phyloP scores from a whole-genome alignment of 2,113 vertebrate species.

The Bos taurus region ARS-UCD2.0 NC_037334.1:75401501-75402000 shows the following conservation, averaged over 20 bases:
- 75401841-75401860: background rate
- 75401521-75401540: background rate
- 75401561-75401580: background rate
- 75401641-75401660: background rate
- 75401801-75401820: slow-evolving; percentile 48
- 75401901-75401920: slow-evolving; percentile 67
- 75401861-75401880: background rate
- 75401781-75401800: slow-evolving; percentile 63
- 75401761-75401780: slow-evolving; percentile 28
- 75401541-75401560: background rate
- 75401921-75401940: slow-evolving; percentile 65
- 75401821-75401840: slow-evolving; percentile 53
- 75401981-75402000: slow-evolving; percentile 32
- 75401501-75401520: background rate
- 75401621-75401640: background rate
- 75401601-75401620: background rate
- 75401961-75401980: background rate
- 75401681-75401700: slow-evolving; percentile 46
- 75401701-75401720: background rate
- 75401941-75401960: slow-evolving; percentile 46
- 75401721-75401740: slow-evolving; percentile 58
- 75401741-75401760: slow-evolving; percentile 18
- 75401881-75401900: slow-evolving; percentile 56
- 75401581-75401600: background rate
- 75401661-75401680: slow-evolving; percentile 27